A percentile compares a stretch with the other conserved stretches of the same genome.
Conservation (phyloP, 2,113 vertebrate genomes). For the Gambusia holbrooki region DNA sequence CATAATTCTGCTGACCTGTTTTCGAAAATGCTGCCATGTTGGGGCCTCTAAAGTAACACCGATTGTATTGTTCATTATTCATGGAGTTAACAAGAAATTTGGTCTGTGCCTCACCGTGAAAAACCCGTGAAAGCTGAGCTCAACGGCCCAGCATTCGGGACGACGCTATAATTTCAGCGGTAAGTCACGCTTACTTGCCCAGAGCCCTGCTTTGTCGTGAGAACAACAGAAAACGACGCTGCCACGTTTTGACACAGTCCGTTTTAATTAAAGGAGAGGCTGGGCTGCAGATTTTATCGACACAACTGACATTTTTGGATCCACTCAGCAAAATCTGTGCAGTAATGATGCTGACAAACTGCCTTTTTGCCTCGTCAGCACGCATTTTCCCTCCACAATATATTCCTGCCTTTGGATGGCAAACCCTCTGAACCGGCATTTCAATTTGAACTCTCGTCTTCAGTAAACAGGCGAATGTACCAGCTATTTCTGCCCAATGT, state of each 20-base stretch:
- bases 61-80: not conserved
- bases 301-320: conserved; percentile 6
- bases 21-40: not conserved
- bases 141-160: not conserved
- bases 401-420: conserved; percentile 3
- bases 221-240: not conserved
- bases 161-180: not conserved
- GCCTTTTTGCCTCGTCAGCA: conserved; percentile 14
- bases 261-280: conserved; percentile 18
- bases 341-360: conserved; percentile 29
- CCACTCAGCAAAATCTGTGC: conserved; percentile 21
- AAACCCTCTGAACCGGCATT: conserved; percentile 11
- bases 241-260: not conserved
- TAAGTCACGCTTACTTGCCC: not conserved
- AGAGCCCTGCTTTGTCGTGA: not conserved
- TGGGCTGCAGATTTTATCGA: conserved; percentile 5
- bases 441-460: conserved; percentile 4
- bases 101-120: not conserved
- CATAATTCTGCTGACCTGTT: not conserved
- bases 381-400: conserved; percentile 21
- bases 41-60: not conserved
- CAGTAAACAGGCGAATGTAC: not conserved
- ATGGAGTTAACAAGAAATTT: not conserved
- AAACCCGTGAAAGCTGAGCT: not conserved
- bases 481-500: not conserved